Evolutionary conservation across 2,888 invertebrate genomes (phyloP).

Genomic region (Apamea monoglypha): DNA sequence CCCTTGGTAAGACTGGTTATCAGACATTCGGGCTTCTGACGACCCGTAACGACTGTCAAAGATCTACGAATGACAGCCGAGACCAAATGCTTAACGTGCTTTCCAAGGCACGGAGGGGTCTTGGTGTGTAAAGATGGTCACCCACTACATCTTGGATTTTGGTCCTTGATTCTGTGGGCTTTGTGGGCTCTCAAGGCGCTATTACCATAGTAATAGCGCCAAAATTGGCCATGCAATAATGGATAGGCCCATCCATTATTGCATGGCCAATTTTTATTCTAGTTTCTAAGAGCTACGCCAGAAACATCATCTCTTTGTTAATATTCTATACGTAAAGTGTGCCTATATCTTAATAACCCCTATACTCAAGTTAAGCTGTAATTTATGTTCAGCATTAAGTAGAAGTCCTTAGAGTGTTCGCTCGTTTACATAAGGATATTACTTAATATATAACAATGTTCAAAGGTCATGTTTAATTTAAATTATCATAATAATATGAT

Average conservation of each 20-base stretch:
- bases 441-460: conserved; percentile 2
- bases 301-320: neutral
- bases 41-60: too few relatives aligned
- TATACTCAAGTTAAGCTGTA: conserved; percentile 21
- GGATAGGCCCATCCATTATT: neutral
- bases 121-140: too few relatives aligned
- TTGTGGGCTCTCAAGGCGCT: neutral
- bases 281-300: neutral
- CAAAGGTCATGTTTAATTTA: conserved; percentile 21
- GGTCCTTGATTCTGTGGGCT: neutral
- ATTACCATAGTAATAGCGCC: too few relatives aligned
- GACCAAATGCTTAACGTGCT: too few relatives aligned
- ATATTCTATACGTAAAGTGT: conserved; percentile 3
- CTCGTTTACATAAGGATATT: conserved; percentile 22
- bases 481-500: neutral
- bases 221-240: too few relatives aligned
- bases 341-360: conserved; percentile 6
- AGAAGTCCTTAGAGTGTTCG: conserved; percentile 10
- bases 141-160: neutral
- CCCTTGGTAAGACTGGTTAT: too few relatives aligned
- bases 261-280: neutral
- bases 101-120: too few relatives aligned
- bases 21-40: too few relatives aligned
- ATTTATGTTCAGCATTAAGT: conserved; percentile 31
- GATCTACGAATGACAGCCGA: too few relatives aligned